Percentiles rank a stretch among this genome's conserved stretches.
Evolutionary conservation across 2,113 vertebrate genomes (phyloP).

Genomic region (Epinephelus cyanopodus): DNA sequence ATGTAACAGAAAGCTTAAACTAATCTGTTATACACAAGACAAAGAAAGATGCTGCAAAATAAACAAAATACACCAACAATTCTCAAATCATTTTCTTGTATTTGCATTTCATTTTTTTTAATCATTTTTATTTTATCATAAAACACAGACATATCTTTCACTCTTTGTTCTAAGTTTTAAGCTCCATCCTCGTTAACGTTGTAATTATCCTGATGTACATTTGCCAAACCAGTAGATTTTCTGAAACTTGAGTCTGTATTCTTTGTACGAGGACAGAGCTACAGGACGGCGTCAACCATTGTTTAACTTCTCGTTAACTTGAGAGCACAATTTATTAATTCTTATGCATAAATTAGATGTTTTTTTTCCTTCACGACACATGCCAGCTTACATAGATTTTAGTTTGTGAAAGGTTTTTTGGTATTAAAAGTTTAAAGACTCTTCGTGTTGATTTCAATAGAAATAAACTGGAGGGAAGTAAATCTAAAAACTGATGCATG

Average conservation of each 20-base stretch:
- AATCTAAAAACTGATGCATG: too few relatives aligned
- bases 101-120: background rate
- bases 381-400: background rate
- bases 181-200: background rate
- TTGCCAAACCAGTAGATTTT: background rate
- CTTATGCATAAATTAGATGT: background rate
- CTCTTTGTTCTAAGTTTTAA: background rate
- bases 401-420: background rate
- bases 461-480: too few relatives aligned
- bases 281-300: too few relatives aligned
- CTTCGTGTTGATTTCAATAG: too few relatives aligned
- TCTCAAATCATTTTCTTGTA: background rate
- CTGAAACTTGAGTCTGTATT: background rate
- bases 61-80: background rate
- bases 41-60: background rate
- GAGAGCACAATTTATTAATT: background rate
- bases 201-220: constrained; percentile 2
- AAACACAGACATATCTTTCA: background rate
- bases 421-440: too few relatives aligned
- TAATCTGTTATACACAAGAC: background rate
- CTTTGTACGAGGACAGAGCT: background rate
- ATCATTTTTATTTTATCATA: background rate
- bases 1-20: background rate
- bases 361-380: background rate
- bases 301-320: background rate